Evolutionary conservation across 2,888 invertebrate genomes (phyloP).

Genomic region (Chymomyza caudatula): DNA sequence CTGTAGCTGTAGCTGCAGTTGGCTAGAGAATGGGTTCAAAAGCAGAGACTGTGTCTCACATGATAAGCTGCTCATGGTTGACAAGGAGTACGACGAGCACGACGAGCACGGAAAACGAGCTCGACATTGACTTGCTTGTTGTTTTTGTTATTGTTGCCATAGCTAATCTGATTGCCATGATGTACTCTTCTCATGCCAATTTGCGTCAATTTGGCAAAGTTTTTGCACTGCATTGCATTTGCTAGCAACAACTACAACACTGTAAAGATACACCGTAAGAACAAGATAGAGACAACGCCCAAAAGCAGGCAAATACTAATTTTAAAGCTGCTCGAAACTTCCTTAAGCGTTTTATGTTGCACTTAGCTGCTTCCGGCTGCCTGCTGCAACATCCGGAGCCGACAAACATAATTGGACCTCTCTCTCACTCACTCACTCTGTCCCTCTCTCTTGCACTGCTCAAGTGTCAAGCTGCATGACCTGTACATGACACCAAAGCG

Average conservation of each 20-base stretch:
- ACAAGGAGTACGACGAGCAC: conserved; percentile 19
- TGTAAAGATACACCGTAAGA: neutral
- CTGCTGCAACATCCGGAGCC: neutral
- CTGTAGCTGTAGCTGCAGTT: neutral
- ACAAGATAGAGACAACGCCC: conserved; percentile 14
- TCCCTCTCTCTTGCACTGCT: neutral
- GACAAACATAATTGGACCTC: conserved; percentile 27
- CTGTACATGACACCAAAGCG: conserved; percentile 10
- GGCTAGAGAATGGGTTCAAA: neutral
- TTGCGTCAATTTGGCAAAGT: conserved; percentile 55
- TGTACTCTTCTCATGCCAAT: conserved; percentile 59
- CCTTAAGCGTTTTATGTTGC: conserved; percentile 24
- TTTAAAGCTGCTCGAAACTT: conserved; percentile 19
- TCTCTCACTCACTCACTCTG: neutral
- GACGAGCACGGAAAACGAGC: neutral
- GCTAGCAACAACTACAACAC: neutral
- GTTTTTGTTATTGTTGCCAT: conserved; percentile 8
- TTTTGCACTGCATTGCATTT: conserved; percentile 23
- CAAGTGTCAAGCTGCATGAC: conserved; percentile 23
- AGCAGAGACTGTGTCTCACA: conserved; percentile 33
- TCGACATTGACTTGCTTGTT: conserved; percentile 18
- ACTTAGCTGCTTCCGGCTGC: conserved; percentile 17
- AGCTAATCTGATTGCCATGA: conserved; percentile 60
- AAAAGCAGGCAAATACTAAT: conserved; percentile 9
- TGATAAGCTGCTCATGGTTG: conserved; percentile 31